Evolutionary conservation across 2,113 vertebrate species (phyloP).

Genomic region (Camelus dromedarius): DNA sequence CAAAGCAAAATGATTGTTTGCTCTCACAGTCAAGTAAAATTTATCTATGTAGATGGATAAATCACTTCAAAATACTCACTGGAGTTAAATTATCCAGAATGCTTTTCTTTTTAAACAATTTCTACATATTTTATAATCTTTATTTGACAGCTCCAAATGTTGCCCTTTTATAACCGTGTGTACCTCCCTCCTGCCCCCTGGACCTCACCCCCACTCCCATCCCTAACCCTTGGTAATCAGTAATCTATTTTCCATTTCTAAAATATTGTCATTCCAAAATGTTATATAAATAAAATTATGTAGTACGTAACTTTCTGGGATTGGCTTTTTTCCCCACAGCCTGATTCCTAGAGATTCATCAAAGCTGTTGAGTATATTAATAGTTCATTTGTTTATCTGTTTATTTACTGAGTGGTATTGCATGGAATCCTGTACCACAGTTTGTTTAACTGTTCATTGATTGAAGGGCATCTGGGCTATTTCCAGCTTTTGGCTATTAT

Average conservation of each 20-base stretch:
- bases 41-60: conserved; percentile 53
- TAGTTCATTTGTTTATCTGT: neutral
- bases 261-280: neutral
- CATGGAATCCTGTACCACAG: neutral
- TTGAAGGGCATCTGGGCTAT: neutral
- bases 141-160: neutral
- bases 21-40: neutral
- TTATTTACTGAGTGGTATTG: neutral
- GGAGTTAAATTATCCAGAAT: neutral
- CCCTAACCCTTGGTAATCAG: neutral
- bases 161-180: neutral
- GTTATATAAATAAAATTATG: neutral
- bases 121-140: conserved; percentile 6
- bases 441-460: neutral
- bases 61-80: conserved; percentile 27
- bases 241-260: neutral
- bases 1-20: conserved; percentile 3
- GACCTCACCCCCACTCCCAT: too few relatives aligned
- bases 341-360: neutral
- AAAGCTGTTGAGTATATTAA: neutral
- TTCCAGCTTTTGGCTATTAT: neutral
- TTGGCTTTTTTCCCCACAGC: neutral
- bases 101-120: neutral
- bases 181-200: neutral
- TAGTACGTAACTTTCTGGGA: neutral